These are phyloP conservation scores for Sardina pilchardus DNA, from an alignment of 2,113 vertebrate species.

Conservation along the genomic window DNA sequence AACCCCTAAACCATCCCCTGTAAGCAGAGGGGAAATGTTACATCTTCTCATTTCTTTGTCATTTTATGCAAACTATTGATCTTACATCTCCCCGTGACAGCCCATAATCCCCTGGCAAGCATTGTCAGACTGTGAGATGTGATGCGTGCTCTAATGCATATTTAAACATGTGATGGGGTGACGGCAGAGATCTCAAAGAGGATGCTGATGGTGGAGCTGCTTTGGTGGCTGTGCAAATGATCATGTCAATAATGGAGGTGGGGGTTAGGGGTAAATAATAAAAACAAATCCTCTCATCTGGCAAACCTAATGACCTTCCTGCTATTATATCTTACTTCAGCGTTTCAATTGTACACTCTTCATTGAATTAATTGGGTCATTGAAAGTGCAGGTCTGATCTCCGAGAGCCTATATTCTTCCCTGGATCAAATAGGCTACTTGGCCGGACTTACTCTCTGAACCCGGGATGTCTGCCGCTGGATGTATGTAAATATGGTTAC, in stretches of 20 bases:
- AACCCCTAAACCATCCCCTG: neutral
- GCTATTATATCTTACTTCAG: constrained; percentile 50
- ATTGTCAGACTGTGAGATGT: constrained; percentile 31
- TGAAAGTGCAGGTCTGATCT: constrained; percentile 38
- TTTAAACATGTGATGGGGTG: constrained; percentile 46
- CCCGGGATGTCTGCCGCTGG: no score
- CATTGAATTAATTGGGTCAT: constrained; percentile 65
- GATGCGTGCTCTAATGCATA: constrained; percentile 52
- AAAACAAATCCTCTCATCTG: constrained; percentile 45
- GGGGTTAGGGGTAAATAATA: constrained; percentile 30
- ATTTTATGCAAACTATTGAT: neutral
- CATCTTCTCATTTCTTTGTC: neutral
- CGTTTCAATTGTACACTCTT: constrained; percentile 49
- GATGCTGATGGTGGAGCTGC: constrained; percentile 23
- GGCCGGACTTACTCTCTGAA: no score
- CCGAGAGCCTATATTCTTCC: constrained; percentile 35
- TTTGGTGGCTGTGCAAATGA: neutral
- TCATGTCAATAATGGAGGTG: neutral
- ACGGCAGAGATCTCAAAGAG: constrained; percentile 49
- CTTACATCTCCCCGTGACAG: constrained; percentile 23
- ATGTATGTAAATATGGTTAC: no score
- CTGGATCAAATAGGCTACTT: no score
- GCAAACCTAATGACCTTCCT: constrained; percentile 39
- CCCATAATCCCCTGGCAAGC: constrained; percentile 26
- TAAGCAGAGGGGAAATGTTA: neutral